Evolutionary conservation across 2,797 vertebrate genomes (phyloP).

Genomic region (Eupleurogrammus muticus): DNA sequence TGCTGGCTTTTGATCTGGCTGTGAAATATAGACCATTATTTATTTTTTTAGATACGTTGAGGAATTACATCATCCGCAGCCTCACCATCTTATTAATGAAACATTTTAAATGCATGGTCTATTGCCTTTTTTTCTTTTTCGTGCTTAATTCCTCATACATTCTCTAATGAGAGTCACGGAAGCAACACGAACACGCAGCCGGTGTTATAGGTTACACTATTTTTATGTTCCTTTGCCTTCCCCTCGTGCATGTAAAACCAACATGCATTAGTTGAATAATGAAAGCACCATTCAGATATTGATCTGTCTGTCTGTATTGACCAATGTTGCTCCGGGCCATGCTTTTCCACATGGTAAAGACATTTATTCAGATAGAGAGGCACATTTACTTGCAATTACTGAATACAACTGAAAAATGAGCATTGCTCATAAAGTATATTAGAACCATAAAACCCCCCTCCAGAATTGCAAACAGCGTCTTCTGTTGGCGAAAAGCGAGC

Average conservation of each 20-base stretch:
- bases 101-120: slow-evolving; percentile 56
- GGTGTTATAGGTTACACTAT: slow-evolving; percentile 49
- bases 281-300: slow-evolving; percentile 79
- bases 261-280: slow-evolving; percentile 79
- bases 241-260: slow-evolving; percentile 65
- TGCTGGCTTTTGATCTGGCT: slow-evolving; percentile 40
- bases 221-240: slow-evolving; percentile 48
- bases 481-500: slow-evolving; percentile 21
- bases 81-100: slow-evolving; percentile 43
- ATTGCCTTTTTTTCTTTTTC: slow-evolving; percentile 50
- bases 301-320: slow-evolving; percentile 80
- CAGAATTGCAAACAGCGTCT: slow-evolving; percentile 13
- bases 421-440: slow-evolving; percentile 33
- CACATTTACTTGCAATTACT: slow-evolving; percentile 68
- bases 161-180: slow-evolving; percentile 55
- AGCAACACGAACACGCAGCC: slow-evolving; percentile 38
- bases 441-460: slow-evolving; percentile 45
- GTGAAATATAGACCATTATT: slow-evolving; percentile 29
- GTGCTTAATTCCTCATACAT: slow-evolving; percentile 67
- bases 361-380: slow-evolving; percentile 72
- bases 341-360: slow-evolving; percentile 65
- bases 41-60: slow-evolving; percentile 35
- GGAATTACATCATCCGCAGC: slow-evolving; percentile 33
- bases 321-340: slow-evolving; percentile 66
- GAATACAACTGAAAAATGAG: slow-evolving; percentile 53